phyloP scores from a whole-genome alignment of 2,113 vertebrate genomes.

The Hiodon tergisus region DNA sequence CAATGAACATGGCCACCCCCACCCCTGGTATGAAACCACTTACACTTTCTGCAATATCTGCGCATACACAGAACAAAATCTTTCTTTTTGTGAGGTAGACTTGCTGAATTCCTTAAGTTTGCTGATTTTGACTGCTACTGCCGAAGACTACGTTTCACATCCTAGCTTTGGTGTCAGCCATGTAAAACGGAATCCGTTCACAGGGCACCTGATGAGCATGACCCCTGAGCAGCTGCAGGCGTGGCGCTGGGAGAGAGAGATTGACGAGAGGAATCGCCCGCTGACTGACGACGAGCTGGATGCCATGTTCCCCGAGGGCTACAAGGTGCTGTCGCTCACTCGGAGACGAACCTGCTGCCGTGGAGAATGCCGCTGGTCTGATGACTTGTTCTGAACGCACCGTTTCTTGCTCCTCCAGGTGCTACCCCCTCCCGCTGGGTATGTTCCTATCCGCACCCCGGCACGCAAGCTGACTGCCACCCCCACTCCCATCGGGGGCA shows the following conservation, averaged over 20 bases:
- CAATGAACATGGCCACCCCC: slow-evolving; percentile 98
- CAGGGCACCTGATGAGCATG: slow-evolving; percentile 99
- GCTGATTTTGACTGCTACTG: too few relatives aligned
- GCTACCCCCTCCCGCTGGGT: slow-evolving; percentile 90
- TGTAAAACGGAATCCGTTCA: not conserved
- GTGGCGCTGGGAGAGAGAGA: slow-evolving; percentile 97
- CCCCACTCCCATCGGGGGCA: slow-evolving; percentile 91
- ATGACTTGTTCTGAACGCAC: not conserved
- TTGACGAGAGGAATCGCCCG: slow-evolving; percentile 93
- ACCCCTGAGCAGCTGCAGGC: slow-evolving; percentile 97
- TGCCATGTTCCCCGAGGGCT: slow-evolving; percentile 98
- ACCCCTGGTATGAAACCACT: slow-evolving; percentile 73
- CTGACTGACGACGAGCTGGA: slow-evolving; percentile 96
- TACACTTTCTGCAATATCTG: too few relatives aligned
- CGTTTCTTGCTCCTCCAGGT: slow-evolving; percentile 60
- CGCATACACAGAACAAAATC: too few relatives aligned
- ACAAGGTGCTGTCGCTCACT: slow-evolving; percentile 69
- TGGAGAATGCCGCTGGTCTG: not conserved
- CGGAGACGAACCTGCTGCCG: not conserved
- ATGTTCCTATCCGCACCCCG: slow-evolving; percentile 94
- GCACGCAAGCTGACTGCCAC: slow-evolving; percentile 93
- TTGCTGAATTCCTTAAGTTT: too few relatives aligned
- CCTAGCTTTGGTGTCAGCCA: not conserved
- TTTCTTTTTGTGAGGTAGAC: too few relatives aligned
- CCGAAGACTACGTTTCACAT: not conserved